These are phyloP conservation scores for Rhamnusium bicolor DNA, from an alignment of 2,888 invertebrate genomes.

Conservation along the genomic window DNA sequence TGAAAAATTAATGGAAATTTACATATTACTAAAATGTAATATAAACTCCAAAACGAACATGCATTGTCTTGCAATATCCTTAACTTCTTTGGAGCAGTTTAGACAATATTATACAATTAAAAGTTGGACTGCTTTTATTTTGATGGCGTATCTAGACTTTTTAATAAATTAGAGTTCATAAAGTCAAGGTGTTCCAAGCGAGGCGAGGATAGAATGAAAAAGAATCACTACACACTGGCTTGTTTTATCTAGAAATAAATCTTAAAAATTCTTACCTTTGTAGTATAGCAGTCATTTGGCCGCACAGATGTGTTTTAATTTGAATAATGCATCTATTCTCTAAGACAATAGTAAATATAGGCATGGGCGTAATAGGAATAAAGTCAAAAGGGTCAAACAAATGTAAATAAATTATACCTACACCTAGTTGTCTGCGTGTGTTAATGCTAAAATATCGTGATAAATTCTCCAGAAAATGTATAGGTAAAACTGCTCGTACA, in stretches of 20 bases:
- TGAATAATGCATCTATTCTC: slow-evolving; percentile 22
- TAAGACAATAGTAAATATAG: slow-evolving; percentile 1
- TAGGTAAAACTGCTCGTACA: not conserved
- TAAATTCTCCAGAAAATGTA: not conserved
- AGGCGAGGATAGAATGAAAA: slow-evolving; percentile 19
- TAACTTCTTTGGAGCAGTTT: too few species aligned
- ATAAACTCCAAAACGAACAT: too few species aligned
- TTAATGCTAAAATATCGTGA: not conserved
- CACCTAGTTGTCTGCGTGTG: not conserved
- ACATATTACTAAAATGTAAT: too few species aligned
- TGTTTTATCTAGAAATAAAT: slow-evolving; percentile 22
- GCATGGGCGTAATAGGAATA: slow-evolving; percentile 17
- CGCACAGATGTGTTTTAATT: slow-evolving; percentile 26
- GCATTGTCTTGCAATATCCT: too few species aligned
- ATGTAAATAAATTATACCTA: slow-evolving; percentile 6
- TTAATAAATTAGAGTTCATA: slow-evolving; percentile 26
- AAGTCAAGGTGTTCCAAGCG: slow-evolving; percentile 27
- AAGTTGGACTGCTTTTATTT: slow-evolving; percentile 27
- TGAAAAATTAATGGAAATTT: too few species aligned
- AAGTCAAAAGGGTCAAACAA: not conserved
- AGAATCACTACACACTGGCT: slow-evolving; percentile 4
- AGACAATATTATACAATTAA: not conserved
- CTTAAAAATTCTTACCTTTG: slow-evolving; percentile 3
- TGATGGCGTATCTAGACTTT: not conserved
- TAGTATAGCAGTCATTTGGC: slow-evolving; percentile 11